Evolutionary conservation across 2,113 vertebrate genomes (phyloP).

Genomic region (Pitta sordida): DNA sequence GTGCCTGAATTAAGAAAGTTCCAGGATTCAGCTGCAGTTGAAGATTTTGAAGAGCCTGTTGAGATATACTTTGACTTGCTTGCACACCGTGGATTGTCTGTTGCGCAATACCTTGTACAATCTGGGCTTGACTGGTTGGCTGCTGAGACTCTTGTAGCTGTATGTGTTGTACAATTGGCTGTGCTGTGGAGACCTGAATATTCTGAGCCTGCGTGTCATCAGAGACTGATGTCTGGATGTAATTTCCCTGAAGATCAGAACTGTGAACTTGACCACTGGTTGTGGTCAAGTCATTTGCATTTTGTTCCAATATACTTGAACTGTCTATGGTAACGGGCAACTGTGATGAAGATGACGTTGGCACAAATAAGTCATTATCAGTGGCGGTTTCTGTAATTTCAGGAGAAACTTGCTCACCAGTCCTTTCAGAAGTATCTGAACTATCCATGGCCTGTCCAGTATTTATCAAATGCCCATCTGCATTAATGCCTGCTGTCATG

Average conservation of each 20-base stretch:
- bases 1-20: conserved; percentile 98
- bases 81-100: conserved; percentile 84
- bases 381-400: conserved; percentile 87
- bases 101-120: conserved; percentile 90
- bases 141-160: conserved; percentile 92
- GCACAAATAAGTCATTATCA: conserved; percentile 94
- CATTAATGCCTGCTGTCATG: conserved; percentile 95
- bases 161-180: conserved; percentile 86
- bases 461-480: conserved; percentile 95
- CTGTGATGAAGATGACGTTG: conserved; percentile 91
- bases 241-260: conserved; percentile 90
- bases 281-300: conserved; percentile 78
- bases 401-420: conserved; percentile 87
- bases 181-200: conserved; percentile 87
- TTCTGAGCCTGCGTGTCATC: conserved; percentile 89
- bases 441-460: conserved; percentile 85
- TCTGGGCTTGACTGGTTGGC: conserved; percentile 89
- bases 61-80: conserved; percentile 82
- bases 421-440: conserved; percentile 88
- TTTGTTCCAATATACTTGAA: conserved; percentile 89
- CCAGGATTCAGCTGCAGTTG: conserved; percentile 95
- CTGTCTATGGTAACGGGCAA: conserved; percentile 86
- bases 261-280: conserved; percentile 83
- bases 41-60: conserved; percentile 89
- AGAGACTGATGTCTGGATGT: conserved; percentile 82